Conservation (phyloP, 2,113 vertebrate species). For the Nanorana parkeri region DNA sequence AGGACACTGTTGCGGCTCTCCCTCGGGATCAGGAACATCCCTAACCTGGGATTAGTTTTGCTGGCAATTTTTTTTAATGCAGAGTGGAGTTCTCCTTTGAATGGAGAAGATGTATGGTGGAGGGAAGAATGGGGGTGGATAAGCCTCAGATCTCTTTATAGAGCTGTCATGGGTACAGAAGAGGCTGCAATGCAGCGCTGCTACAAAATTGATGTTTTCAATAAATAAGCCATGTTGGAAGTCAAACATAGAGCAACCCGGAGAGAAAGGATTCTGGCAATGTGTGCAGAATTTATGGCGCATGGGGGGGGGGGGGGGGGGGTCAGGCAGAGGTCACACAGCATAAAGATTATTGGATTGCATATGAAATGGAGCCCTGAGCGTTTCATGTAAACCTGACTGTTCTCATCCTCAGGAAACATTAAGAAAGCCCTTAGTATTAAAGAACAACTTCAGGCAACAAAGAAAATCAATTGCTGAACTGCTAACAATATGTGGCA, state of each 20-base stretch:
- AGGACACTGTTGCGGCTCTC: too few relatives aligned
- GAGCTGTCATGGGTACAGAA: background rate
- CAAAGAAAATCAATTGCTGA: too few relatives aligned
- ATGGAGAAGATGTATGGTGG: too few relatives aligned
- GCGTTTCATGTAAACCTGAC: too few relatives aligned
- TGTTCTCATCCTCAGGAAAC: too few relatives aligned
- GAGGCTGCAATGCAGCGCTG: background rate
- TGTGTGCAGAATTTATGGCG: constrained; percentile 47
- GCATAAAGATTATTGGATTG: constrained; percentile 14
- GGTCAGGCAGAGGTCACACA: constrained; percentile 40
- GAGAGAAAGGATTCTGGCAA: constrained; percentile 4
- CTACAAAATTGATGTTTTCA: constrained; percentile 53
- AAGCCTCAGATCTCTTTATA: background rate
- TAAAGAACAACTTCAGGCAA: too few relatives aligned
- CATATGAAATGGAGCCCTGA: background rate
- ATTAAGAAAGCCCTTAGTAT: too few relatives aligned
- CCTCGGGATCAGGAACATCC: too few relatives aligned
- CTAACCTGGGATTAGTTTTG: too few relatives aligned
- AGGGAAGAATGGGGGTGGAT: background rate
- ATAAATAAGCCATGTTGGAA: constrained; percentile 57
- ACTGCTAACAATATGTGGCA: too few relatives aligned
- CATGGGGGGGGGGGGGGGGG: constrained; percentile 3
- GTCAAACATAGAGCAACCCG: constrained; percentile 27
- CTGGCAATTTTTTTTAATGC: too few relatives aligned
- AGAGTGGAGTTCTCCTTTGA: too few relatives aligned